phyloP scores from a whole-genome alignment of 2,113 vertebrate species.

The Jaculus jaculus region DNA sequence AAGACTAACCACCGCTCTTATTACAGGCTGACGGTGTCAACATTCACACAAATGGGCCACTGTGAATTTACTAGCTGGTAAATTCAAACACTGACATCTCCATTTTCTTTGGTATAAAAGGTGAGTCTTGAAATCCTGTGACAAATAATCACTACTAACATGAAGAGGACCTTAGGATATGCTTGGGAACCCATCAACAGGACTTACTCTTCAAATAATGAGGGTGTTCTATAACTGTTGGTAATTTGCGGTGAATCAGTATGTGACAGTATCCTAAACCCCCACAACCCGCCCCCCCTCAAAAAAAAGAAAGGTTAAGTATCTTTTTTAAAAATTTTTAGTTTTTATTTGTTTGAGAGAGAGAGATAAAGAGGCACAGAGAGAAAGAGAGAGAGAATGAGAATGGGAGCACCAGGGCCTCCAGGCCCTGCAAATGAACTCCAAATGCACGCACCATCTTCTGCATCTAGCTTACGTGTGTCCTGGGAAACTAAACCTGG shows the following conservation, averaged over 20 bases:
- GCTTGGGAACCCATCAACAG: neutral
- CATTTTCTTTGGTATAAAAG: neutral
- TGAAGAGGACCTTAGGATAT: neutral
- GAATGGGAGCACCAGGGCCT: too few species aligned
- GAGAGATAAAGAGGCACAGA: too few species aligned
- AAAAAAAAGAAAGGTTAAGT: neutral
- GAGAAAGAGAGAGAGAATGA: too few species aligned
- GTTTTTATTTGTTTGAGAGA: too few species aligned
- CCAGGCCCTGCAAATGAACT: too few species aligned
- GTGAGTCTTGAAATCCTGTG: slow-evolving; percentile 17
- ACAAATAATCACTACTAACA: slow-evolving; percentile 50
- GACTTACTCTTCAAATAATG: slow-evolving; percentile 6
- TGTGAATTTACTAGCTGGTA: slow-evolving; percentile 20
- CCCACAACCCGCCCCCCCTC: neutral
- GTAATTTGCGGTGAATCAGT: neutral
- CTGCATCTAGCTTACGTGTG: too few species aligned
- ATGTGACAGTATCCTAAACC: neutral
- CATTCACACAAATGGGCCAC: slow-evolving; percentile 3
- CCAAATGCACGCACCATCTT: too few species aligned
- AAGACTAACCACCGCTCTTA: slow-evolving; percentile 10
- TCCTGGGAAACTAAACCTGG: too few species aligned
- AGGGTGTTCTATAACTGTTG: slow-evolving; percentile 3
- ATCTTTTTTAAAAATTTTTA: neutral
- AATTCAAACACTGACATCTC: slow-evolving; percentile 25
- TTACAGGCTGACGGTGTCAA: slow-evolving; percentile 21